phyloP scores from a whole-genome alignment of 2,113 vertebrate species.

The Mastomys coucha region DNA sequence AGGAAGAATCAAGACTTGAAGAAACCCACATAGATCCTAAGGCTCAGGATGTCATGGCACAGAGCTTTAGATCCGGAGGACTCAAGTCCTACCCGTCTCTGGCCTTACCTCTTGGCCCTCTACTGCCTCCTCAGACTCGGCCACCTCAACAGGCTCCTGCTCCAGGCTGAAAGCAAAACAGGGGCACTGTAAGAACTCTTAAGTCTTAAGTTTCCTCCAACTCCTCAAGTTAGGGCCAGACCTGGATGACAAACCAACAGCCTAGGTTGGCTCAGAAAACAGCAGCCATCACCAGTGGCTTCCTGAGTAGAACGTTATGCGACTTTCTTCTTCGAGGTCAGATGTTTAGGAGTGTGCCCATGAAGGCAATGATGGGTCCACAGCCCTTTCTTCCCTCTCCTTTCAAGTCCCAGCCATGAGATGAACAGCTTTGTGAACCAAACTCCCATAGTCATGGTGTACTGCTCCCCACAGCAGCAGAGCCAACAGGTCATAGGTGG shows the following conservation, averaged over 20 bases:
- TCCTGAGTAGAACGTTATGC: too few species aligned
- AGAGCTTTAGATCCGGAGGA: too few species aligned
- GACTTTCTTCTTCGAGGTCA: neutral
- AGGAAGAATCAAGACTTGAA: constrained; percentile 42
- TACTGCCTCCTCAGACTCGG: neutral
- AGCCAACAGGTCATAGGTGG: neutral
- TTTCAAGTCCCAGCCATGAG: neutral
- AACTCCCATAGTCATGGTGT: neutral
- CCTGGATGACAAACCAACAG: neutral
- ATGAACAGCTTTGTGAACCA: neutral
- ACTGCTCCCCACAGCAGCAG: neutral
- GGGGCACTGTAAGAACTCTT: neutral
- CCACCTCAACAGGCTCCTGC: constrained; percentile 19
- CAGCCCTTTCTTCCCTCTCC: neutral
- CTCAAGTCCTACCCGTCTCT: neutral
- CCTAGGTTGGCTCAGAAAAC: neutral
- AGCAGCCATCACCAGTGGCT: neutral
- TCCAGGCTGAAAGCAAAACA: constrained; percentile 67
- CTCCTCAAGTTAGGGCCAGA: neutral
- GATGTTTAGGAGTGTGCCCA: neutral
- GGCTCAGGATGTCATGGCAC: neutral
- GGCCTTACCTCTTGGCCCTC: constrained; percentile 63
- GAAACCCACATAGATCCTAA: neutral
- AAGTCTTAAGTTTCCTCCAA: neutral
- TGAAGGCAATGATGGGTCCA: too few species aligned